A percentile compares a stretch with the other conserved stretches of the same genome.
Evolutionary conservation across 2,888 invertebrate genomes (phyloP).

Genomic region (Molorchus minor): DNA sequence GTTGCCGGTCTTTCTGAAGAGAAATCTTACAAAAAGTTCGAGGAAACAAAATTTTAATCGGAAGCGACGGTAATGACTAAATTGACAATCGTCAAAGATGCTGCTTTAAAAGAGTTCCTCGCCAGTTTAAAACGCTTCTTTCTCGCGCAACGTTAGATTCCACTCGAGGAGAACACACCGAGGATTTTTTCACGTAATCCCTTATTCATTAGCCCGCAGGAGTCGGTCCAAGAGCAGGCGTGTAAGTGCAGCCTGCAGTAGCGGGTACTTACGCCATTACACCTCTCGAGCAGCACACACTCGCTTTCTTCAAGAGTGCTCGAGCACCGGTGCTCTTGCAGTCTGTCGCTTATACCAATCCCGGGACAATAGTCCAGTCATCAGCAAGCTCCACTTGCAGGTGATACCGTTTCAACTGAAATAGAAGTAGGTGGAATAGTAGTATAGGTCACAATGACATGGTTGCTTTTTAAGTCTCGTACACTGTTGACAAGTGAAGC

Average conservation of each 20-base stretch:
- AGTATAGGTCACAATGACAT: too few relatives aligned
- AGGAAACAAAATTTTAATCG: too few relatives aligned
- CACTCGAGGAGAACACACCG: not conserved
- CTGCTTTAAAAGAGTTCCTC: not conserved
- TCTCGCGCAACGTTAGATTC: not conserved
- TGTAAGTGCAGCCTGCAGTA: slow-evolving; percentile 4
- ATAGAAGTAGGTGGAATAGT: too few relatives aligned
- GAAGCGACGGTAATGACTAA: too few relatives aligned
- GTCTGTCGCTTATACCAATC: not conserved
- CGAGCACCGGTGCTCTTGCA: slow-evolving; percentile 2
- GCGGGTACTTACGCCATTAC: slow-evolving; percentile 22
- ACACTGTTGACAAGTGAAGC: too few relatives aligned
- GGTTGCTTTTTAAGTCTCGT: too few relatives aligned
- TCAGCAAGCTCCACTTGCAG: slow-evolving; percentile 3
- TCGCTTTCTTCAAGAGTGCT: slow-evolving; percentile 23
- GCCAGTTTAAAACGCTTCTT: not conserved
- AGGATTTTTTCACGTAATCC: slow-evolving; percentile 7
- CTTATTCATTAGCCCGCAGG: slow-evolving; percentile 16
- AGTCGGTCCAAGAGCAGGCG: slow-evolving; percentile 3
- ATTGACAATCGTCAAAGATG: too few relatives aligned
- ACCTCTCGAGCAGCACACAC: slow-evolving; percentile 22
- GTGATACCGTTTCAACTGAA: too few relatives aligned
- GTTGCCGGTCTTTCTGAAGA: too few relatives aligned
- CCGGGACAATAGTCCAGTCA: too few relatives aligned
- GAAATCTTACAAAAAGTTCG: too few relatives aligned